Percentiles rank a stretch among this genome's conserved stretches.
phyloP scores from a whole-genome alignment of 2,113 vertebrate genomes.

The Sinocyclocheilus grahami region DNA sequence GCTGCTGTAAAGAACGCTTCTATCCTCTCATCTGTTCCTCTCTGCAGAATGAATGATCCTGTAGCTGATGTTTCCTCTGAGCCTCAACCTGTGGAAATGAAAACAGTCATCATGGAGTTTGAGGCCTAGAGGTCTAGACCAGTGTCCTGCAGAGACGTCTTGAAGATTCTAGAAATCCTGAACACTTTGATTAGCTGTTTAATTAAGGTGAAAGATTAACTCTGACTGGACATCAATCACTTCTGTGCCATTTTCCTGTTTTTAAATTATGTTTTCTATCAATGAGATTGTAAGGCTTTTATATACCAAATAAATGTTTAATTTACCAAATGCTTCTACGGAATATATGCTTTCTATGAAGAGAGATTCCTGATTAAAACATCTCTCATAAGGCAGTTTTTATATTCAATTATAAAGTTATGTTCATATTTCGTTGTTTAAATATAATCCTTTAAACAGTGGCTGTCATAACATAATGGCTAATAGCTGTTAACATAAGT shows the following conservation, averaged over 20 bases:
- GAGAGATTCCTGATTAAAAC: too few relatives aligned
- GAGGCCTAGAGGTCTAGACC: not conserved
- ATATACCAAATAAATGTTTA: too few relatives aligned
- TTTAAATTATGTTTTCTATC: too few relatives aligned
- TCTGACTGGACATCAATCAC: not conserved
- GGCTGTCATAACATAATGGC: too few relatives aligned
- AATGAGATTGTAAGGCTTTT: too few relatives aligned
- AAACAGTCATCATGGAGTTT: not conserved
- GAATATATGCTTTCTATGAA: too few relatives aligned
- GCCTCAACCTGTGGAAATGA: not conserved
- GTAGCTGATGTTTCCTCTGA: not conserved
- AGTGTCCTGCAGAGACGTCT: not conserved
- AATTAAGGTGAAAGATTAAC: not conserved
- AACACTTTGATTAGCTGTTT: not conserved
- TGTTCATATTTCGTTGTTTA: too few relatives aligned
- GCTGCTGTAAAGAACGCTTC: not conserved
- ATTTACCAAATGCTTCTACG: too few relatives aligned
- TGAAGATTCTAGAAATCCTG: not conserved
- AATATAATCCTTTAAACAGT: too few relatives aligned
- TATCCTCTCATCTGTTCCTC: not conserved
- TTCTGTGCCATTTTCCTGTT: not conserved
- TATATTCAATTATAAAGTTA: too few relatives aligned
- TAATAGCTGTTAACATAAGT: too few relatives aligned
- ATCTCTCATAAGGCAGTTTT: too few relatives aligned
- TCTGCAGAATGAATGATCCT: not conserved